Base-by-base conservation (phyloP, 2,113 vertebrate species). In the Salvator merianae region DNA sequence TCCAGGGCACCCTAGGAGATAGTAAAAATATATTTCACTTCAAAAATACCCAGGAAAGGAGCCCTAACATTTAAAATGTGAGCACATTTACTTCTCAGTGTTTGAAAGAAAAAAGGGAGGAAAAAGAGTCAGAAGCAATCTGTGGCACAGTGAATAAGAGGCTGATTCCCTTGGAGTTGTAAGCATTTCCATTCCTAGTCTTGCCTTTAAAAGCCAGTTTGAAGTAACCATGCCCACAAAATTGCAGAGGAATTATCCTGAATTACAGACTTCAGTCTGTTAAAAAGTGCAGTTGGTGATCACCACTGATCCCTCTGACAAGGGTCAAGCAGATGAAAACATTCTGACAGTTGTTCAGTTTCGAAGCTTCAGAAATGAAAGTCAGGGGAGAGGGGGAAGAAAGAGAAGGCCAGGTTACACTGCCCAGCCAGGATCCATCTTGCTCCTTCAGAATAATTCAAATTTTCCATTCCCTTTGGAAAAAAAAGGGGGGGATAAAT, bases 161-260 rank as follows among this genome's bases (percentile, higher is more conserved):
- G 38, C 66, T 85, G 86, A 93, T 93, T 93, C 94, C 50, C 89
- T 93, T 79, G 80, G 90, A 89, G 83, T 63, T 84, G 55, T 82
- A 82, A 91, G 83, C 40, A 69, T 92, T 93, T 90, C 88, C 92
- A 91, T 91, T 82, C 77, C 77, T 47, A 59, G 72, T 36, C 76
- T 62, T 91, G 87, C 77, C 89, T 94, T 91, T 94, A 89, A 95
- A 95, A 96, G 91, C 62, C 84, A 86, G 89, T 78, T 92, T 91
- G 85, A 93, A 93, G 90, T 89, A 94, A 91, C 84, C 80, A 88
- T 94, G 88, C 91, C 93, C 94, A 93, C 86, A 88, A 93, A 96
- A 96, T 95, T 96, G 94, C 93, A 92, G 92, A 91, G 93, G 94
- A 96, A 96, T 97, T 96, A 96, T 94, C 95, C 94, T 95, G 95